A percentile compares a stretch with the other conserved stretches of the same genome.
phyloP scores from a whole-genome alignment of 2,113 vertebrate genomes.

The Phrynosoma blainvillii region DNA sequence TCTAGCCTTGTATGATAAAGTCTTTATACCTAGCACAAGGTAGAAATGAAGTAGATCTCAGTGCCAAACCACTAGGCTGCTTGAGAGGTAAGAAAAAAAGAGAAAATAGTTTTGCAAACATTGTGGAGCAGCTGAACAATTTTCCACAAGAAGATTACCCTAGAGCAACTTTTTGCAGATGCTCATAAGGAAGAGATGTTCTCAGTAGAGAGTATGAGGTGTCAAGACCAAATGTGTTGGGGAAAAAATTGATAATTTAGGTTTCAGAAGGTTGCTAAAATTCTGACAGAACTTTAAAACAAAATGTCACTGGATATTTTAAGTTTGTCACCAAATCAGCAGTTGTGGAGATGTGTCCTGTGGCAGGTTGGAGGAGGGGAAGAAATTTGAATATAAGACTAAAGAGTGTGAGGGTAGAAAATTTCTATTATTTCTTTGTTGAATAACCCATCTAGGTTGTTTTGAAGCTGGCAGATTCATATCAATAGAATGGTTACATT shows the following conservation, averaged over 20 bases:
- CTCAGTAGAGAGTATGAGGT: conserved; percentile 1
- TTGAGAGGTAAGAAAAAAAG: conserved; percentile 23
- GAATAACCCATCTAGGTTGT: neutral
- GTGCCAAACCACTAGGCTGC: neutral
- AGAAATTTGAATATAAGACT: too few relatives aligned
- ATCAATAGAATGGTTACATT: neutral
- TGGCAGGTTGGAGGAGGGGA: too few relatives aligned
- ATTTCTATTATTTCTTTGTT: neutral
- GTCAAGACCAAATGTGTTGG: conserved; percentile 17
- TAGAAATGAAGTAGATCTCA: too few relatives aligned
- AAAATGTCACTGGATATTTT: neutral
- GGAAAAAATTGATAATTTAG: neutral
- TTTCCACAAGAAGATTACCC: neutral
- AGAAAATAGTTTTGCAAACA: neutral
- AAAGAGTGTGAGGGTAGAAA: neutral
- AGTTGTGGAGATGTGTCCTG: too few relatives aligned
- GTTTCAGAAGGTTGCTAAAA: neutral
- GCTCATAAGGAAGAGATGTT: neutral
- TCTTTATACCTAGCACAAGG: too few relatives aligned
- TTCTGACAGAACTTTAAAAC: neutral
- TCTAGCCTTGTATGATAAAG: too few relatives aligned
- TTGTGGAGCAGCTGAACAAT: neutral
- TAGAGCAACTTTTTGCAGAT: neutral
- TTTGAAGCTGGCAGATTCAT: neutral
- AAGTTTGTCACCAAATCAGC: too few relatives aligned